Base-by-base conservation (phyloP, 2,113 vertebrate species). In the Trogon melanurus region DNA sequence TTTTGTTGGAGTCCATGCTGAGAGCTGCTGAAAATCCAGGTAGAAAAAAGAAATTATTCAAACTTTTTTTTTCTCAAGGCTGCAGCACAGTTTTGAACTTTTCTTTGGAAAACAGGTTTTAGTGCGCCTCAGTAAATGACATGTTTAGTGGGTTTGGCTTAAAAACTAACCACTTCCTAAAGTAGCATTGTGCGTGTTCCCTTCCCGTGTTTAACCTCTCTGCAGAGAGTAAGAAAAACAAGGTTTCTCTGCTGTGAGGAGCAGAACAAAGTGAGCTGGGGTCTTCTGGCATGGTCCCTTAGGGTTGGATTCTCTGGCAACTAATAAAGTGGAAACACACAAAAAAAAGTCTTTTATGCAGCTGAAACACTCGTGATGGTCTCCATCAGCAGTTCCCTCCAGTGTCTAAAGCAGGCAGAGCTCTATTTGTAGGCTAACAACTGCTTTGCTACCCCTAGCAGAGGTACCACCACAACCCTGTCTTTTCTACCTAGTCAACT, bases 121-220 rank as follows among this genome's bases (percentile, higher is more conserved):
- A 84, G 65, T 56, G 41, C 41, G 61, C 61, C 57, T 94, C 65
- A 79, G 27, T 74, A 80, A 93, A 78, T 6, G 6, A 76, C 38
- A 80, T 30, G 27, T 74, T 94, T 69, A 78, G 60, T 45, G 79
- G 45, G 29, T 90, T 95, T 94, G 83, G 85, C 83, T 95, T 79
- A 57, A 84, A 93, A 90, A 51, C 48, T 64, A 92, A 90, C 60
- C 18, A 32, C 69, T 81, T 90, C 80, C 74, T 93, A 78, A 92
- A 86, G 57, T 2, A 83, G 29, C 60, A 45, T n/a, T 73, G 38
- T 27, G 47, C 57, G 64, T 80, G 30, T 86, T 51, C 72, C 57
- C 18, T 84, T 86, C 65, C 48, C 84, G 76, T 78, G 72, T 67
- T 90, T 92, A 94, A 93, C 53, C 48, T 66, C 72, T 85, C 69